These are phyloP conservation scores for Ashinkailepas kermadecensis DNA, from an alignment of 2,888 invertebrate genomes.

Conservation along the genomic window DNA sequence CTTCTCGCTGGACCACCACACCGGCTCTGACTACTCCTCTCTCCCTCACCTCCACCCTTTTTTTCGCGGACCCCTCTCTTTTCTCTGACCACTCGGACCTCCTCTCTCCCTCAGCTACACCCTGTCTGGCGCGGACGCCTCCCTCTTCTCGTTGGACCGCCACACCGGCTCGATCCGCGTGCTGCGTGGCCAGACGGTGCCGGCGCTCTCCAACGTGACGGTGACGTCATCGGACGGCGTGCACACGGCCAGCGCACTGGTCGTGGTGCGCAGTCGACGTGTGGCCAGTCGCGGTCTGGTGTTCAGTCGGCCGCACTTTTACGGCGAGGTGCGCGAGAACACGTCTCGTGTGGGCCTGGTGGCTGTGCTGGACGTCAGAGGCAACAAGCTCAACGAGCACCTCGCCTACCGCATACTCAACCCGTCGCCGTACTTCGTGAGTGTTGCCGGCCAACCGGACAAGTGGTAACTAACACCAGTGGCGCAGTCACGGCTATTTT, in stretches of 20 bases:
- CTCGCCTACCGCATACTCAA: constrained; percentile 55
- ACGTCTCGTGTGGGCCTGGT: constrained; percentile 71
- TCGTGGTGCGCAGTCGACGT: constrained; percentile 37
- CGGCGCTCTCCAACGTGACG: not conserved
- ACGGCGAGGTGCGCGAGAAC: constrained; percentile 76
- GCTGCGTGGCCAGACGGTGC: not conserved
- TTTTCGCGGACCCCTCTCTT: no score
- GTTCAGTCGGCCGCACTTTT: constrained; percentile 71
- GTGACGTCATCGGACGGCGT: not conserved
- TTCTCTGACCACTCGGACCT: no score
- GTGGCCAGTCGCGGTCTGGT: constrained; percentile 63
- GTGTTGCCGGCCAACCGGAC: not conserved
- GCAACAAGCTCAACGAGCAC: constrained; percentile 78
- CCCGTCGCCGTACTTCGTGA: constrained; percentile 6
- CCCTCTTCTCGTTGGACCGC: not conserved
- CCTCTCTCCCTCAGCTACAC: not conserved
- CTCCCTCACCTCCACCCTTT: no score
- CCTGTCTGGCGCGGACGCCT: not conserved
- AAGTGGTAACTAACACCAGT: no score
- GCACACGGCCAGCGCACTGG: not conserved
- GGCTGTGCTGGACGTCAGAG: constrained; percentile 76
- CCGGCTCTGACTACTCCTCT: no score
- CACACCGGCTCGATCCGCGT: not conserved
- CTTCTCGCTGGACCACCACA: no score
- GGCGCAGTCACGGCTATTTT: no score